A percentile compares a stretch with the other conserved stretches of the same genome.
Evolutionary conservation across 2,888 invertebrate species (phyloP).

Genomic region (Drosophila demipolita): DNA sequence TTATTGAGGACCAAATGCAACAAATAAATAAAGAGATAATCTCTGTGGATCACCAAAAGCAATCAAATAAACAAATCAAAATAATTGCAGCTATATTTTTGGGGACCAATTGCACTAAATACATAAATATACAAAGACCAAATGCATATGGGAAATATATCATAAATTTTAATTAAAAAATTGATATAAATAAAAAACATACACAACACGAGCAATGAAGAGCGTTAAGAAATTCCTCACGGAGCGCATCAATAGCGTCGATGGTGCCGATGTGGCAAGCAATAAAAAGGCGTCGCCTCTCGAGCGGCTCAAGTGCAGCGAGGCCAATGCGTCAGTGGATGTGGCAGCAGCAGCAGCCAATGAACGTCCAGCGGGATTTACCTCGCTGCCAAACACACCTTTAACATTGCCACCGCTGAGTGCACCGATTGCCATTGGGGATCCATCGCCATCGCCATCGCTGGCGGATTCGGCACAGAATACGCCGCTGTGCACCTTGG

Average conservation of each 20-base stretch:
- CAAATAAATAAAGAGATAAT: not conserved
- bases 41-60: not conserved
- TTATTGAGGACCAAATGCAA: conserved; percentile 5
- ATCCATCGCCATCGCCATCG: conserved; percentile 75
- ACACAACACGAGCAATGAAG: conserved; percentile 73
- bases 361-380: conserved; percentile 37
- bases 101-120: conserved; percentile 7
- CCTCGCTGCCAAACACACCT: conserved; percentile 69
- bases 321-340: not conserved
- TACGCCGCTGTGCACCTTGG: conserved; percentile 69
- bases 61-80: conserved; percentile 10
- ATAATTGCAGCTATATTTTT: not conserved
- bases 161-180: conserved; percentile 9
- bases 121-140: conserved; percentile 8
- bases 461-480: conserved; percentile 67
- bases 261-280: conserved; percentile 62
- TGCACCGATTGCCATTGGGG: conserved; percentile 68
- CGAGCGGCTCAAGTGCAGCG: conserved; percentile 64
- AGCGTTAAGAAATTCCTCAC: conserved; percentile 84
- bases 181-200: conserved; percentile 4
- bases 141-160: conserved; percentile 26
- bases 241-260: conserved; percentile 84
- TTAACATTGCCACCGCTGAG: conserved; percentile 55
- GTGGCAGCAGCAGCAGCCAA: conserved; percentile 25
- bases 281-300: conserved; percentile 55